Evolutionary conservation across 2,797 vertebrate species (phyloP).

Genomic region (Chromobotia macracanthus): DNA sequence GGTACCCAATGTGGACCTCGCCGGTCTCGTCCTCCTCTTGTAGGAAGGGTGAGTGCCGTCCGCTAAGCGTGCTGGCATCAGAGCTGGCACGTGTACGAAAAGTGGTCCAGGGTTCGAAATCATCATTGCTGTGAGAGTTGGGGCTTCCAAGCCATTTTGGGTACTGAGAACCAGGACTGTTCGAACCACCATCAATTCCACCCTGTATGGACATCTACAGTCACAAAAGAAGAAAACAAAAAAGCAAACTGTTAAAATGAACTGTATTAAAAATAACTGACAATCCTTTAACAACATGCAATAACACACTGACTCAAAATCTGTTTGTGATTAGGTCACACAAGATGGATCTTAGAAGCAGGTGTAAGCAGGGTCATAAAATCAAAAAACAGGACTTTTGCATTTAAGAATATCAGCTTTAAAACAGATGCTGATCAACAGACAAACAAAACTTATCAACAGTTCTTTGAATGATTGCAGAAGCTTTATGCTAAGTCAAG

Average conservation of each 20-base stretch:
- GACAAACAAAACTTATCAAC: too few relatives aligned
- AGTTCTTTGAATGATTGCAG: too few relatives aligned
- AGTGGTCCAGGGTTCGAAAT: slow-evolving; percentile 93
- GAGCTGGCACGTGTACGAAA: slow-evolving; percentile 94
- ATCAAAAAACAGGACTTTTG: too few relatives aligned
- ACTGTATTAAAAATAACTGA: too few relatives aligned
- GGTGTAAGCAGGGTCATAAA: too few relatives aligned
- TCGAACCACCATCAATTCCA: slow-evolving; percentile 82
- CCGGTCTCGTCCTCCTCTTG: slow-evolving; percentile 88
- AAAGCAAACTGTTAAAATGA: background rate
- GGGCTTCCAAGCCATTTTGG: slow-evolving; percentile 95
- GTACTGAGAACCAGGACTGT: slow-evolving; percentile 90
- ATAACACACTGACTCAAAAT: too few relatives aligned
- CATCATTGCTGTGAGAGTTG: slow-evolving; percentile 94
- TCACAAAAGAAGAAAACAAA: slow-evolving; percentile 37
- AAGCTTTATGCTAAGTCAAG: too few relatives aligned
- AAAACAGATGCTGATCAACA: too few relatives aligned
- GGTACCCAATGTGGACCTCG: slow-evolving; percentile 90
- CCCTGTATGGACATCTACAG: slow-evolving; percentile 80
- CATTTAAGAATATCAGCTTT: too few relatives aligned
- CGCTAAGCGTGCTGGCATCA: slow-evolving; percentile 93
- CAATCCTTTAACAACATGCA: too few relatives aligned
- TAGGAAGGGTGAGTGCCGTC: slow-evolving; percentile 91
- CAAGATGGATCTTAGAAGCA: too few relatives aligned
- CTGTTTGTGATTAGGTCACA: too few relatives aligned